Conservation (phyloP, 2,797 vertebrate genomes). For the Channallabes apus region DNA sequence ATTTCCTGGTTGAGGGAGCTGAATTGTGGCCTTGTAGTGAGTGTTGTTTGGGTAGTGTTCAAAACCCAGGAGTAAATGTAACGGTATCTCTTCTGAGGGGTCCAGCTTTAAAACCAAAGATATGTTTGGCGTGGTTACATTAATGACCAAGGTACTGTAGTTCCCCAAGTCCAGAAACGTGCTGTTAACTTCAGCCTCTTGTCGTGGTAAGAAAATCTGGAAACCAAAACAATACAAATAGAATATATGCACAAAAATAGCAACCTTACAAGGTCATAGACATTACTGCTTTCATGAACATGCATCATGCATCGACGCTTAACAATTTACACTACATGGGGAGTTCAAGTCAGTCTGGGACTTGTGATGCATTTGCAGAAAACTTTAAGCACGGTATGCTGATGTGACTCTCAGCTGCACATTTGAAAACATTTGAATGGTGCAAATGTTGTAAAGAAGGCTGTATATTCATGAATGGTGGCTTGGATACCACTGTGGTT, state of each 20-base stretch:
- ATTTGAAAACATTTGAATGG: too few species aligned
- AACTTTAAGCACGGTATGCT: too few species aligned
- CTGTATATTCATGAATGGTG: too few species aligned
- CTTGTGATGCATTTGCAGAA: too few species aligned
- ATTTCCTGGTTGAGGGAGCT: constrained; percentile 69
- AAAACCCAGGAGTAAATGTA: constrained; percentile 81
- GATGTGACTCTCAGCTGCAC: too few species aligned
- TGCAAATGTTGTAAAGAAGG: too few species aligned
- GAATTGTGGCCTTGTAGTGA: constrained; percentile 72
- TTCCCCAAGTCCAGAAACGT: constrained; percentile 79
- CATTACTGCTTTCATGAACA: background rate
- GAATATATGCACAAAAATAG: background rate
- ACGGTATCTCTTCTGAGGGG: constrained; percentile 74
- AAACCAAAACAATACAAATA: constrained; percentile 6
- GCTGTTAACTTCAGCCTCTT: constrained; percentile 68
- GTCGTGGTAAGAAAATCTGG: constrained; percentile 85
- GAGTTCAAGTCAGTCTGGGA: too few species aligned
- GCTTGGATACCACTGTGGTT: too few species aligned
- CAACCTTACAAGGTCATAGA: background rate
- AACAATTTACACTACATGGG: too few species aligned
- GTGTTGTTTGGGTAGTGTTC: constrained; percentile 81
- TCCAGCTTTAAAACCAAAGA: constrained; percentile 87
- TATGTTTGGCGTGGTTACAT: constrained; percentile 75
- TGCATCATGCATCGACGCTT: background rate
- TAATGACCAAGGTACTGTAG: constrained; percentile 81